These are phyloP conservation scores for Coregonus ussuriensis DNA, from an alignment of 2,797 vertebrate species.

Conservation along the genomic window DNA sequence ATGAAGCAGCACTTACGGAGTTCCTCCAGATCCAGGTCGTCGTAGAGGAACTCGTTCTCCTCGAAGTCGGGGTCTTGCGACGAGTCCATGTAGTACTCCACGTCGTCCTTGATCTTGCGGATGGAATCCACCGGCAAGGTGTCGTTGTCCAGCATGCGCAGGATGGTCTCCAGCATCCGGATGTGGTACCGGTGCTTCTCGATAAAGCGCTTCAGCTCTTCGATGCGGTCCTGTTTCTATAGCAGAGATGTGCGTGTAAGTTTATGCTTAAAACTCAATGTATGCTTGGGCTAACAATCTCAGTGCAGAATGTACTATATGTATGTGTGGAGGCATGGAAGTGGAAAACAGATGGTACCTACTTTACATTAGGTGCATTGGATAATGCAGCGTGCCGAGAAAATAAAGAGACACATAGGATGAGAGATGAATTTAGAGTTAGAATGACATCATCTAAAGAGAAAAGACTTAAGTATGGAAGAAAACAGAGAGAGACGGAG, in stretches of 20 bases:
- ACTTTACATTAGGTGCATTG: slow-evolving; percentile 1
- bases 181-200: slow-evolving; percentile 93
- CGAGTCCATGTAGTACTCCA: slow-evolving; percentile 95
- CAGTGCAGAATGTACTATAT: neutral
- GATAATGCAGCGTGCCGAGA: neutral
- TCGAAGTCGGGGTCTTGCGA: slow-evolving; percentile 95
- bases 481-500: neutral
- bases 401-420: neutral
- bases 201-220: slow-evolving; percentile 89
- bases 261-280: neutral
- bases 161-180: slow-evolving; percentile 93
- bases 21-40: slow-evolving; percentile 93
- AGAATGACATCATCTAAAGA: neutral
- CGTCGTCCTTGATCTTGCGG: slow-evolving; percentile 94
- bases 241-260: neutral
- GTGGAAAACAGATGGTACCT: slow-evolving; percentile 1
- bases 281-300: neutral
- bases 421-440: neutral
- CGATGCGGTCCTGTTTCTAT: slow-evolving; percentile 93
- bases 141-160: slow-evolving; percentile 96
- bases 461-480: neutral
- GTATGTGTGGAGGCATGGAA: neutral
- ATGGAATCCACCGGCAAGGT: slow-evolving; percentile 90
- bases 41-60: slow-evolving; percentile 95
- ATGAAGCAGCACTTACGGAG: slow-evolving; percentile 81